phyloP scores from a whole-genome alignment of 2,113 vertebrate genomes.

The Isichthys henryi region DNA sequence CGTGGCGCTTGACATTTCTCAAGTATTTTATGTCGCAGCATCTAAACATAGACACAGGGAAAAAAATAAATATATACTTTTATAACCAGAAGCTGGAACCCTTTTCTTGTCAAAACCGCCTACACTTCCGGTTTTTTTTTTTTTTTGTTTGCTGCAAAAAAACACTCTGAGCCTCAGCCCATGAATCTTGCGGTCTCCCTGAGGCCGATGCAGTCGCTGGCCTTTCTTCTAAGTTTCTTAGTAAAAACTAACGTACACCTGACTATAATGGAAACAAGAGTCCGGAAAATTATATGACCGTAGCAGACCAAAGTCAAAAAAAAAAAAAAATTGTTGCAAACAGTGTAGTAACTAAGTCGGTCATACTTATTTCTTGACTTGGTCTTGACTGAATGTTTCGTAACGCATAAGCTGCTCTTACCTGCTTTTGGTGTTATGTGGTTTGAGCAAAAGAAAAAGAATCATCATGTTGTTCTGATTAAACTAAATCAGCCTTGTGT shows the following conservation, averaged over 20 bases:
- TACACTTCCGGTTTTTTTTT: conserved; percentile 70
- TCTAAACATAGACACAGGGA: conserved; percentile 34
- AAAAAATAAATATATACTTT: conserved; percentile 47
- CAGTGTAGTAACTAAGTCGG: background rate
- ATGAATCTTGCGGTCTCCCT: conserved; percentile 11
- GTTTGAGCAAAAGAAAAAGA: background rate
- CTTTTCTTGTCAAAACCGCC: conserved; percentile 73
- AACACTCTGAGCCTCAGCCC: conserved; percentile 42
- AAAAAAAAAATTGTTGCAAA: conserved; percentile 18
- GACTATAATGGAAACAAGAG: conserved; percentile 33
- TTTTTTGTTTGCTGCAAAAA: conserved; percentile 55
- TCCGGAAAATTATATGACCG: conserved; percentile 32
- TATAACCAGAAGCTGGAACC: conserved; percentile 56
- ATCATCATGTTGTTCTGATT: background rate
- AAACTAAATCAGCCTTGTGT: background rate
- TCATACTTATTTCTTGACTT: background rate
- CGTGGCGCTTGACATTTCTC: conserved; percentile 20
- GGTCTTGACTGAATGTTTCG: background rate
- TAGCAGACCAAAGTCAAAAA: conserved; percentile 25
- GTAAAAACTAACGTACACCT: conserved; percentile 20
- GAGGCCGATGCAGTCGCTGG: conserved; percentile 28
- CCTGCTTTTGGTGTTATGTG: background rate
- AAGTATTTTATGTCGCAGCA: conserved; percentile 33
- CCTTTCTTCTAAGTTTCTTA: conserved; percentile 28
- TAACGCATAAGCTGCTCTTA: background rate